Evolutionary conservation across 2,113 vertebrate species (phyloP).

Genomic region (Megalops atlanticus): DNA sequence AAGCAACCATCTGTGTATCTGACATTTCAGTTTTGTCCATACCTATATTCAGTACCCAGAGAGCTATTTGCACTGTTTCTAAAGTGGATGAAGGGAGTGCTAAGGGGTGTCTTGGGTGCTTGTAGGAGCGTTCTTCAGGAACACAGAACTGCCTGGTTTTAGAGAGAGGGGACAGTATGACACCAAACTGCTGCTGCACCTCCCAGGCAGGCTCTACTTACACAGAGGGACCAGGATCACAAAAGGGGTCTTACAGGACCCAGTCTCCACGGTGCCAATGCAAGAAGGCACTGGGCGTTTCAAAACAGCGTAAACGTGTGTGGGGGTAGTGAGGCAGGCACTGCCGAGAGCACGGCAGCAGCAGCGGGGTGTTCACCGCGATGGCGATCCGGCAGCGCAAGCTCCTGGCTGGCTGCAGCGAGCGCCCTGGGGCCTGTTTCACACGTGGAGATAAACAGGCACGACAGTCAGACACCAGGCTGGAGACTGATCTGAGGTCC

Average conservation of each 20-base stretch:
- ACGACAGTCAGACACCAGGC: constrained; percentile 3
- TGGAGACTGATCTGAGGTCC: background rate
- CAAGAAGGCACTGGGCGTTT: background rate
- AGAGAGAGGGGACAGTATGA: background rate
- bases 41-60: no score
- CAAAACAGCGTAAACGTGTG: background rate
- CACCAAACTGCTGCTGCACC: background rate
- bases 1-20: no score
- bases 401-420: background rate
- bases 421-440: background rate
- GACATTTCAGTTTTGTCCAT: no score
- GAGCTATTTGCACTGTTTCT: no score
- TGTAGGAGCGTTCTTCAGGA: no score
- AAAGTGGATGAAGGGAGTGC: no score
- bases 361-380: background rate
- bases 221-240: background rate
- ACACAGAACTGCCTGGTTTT: no score
- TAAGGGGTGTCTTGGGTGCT: no score
- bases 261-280: background rate
- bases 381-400: background rate
- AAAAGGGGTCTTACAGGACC: background rate
- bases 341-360: background rate
- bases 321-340: background rate
- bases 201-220: background rate
- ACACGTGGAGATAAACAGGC: background rate